Conservation (phyloP, 2,888 invertebrate species). For the Drosophila mulleri region DNA sequence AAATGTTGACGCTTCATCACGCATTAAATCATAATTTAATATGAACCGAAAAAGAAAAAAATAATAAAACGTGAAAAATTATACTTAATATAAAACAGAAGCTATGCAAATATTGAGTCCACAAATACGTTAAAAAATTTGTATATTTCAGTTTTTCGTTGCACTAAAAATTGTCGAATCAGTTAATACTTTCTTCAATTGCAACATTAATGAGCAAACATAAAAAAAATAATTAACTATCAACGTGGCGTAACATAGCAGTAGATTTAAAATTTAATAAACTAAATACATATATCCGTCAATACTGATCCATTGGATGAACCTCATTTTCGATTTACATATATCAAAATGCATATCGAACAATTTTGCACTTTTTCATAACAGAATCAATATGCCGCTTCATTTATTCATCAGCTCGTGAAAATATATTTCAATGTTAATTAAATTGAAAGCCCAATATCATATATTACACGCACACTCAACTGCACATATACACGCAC, state of each 20-base stretch:
- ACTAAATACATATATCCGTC: not conserved
- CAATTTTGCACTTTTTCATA: not conserved
- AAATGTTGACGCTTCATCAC: conserved; percentile 9
- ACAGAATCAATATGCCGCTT: conserved; percentile 38
- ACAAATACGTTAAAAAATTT: not conserved
- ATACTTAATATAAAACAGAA: not conserved
- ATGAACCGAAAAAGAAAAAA: not conserved
- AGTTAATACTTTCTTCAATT: no score
- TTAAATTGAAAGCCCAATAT: conserved; percentile 66
- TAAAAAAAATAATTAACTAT: no score
- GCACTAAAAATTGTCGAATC: no score
- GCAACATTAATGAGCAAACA: no score
- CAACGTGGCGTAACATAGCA: no score
- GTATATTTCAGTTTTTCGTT: not conserved
- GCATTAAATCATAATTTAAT: conserved; percentile 10
- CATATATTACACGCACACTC: conserved; percentile 7
- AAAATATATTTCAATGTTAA: conserved; percentile 62
- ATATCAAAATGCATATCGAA: no score
- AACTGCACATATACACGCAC: conserved; percentile 6
- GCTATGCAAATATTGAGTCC: not conserved
- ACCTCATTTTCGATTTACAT: not conserved
- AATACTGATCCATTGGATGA: not conserved
- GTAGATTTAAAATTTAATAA: no score
- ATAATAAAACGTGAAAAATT: not conserved
- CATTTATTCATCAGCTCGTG: conserved; percentile 27